Conservation (phyloP, 2,888 invertebrate species). For the Drosophila setosimentum region DNA sequence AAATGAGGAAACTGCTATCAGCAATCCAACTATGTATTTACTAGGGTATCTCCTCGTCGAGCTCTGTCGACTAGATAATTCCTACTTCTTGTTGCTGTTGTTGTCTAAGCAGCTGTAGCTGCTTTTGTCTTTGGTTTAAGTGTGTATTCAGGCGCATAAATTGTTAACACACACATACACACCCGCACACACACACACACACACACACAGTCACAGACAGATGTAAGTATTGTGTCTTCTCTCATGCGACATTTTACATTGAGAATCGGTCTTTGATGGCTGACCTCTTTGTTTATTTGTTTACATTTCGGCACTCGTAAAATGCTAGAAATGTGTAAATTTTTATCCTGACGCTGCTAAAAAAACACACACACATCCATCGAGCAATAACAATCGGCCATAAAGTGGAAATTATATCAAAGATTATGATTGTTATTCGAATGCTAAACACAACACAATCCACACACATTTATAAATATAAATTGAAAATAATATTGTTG, state of each 20-base stretch:
- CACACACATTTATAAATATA: conserved; percentile 63
- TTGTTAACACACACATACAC: conserved; percentile 48
- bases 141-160: conserved; percentile 66
- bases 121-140: conserved; percentile 62
- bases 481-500: conserved; percentile 73
- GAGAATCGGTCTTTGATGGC: conserved; percentile 75
- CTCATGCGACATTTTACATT: conserved; percentile 65
- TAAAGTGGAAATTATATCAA: conserved; percentile 75
- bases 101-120: background rate
- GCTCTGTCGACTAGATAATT: background rate
- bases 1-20: background rate
- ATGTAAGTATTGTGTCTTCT: conserved; percentile 25
- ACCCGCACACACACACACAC: conserved; percentile 36
- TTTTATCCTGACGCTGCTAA: conserved; percentile 48
- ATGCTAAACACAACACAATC: conserved; percentile 18
- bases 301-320: conserved; percentile 70
- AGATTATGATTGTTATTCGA: conserved; percentile 76
- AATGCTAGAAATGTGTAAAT: conserved; percentile 77
- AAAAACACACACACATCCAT: conserved; percentile 22
- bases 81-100: conserved; percentile 26
- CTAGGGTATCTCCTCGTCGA: background rate
- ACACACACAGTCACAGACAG: background rate
- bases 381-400: conserved; percentile 62
- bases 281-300: conserved; percentile 73
- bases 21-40: background rate